Conservation (phyloP, 2,113 vertebrate species). For the Sorex araneus region DNA sequence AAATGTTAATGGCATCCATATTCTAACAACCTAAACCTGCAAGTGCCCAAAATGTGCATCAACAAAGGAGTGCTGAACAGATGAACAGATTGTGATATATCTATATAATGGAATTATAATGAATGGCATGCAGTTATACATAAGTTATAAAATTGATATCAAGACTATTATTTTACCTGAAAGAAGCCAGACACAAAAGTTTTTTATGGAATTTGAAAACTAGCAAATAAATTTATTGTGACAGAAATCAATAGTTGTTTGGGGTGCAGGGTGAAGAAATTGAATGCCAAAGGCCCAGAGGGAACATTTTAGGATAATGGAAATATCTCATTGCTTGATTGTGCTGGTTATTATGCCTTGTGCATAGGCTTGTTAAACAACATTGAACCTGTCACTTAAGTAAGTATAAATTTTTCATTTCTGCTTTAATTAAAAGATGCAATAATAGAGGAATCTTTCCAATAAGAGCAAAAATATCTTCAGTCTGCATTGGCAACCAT, state of each 20-base stretch:
- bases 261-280: not conserved
- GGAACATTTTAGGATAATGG: not conserved
- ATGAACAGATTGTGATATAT: no score
- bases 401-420: slow-evolving; percentile 15
- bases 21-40: no score
- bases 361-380: not conserved
- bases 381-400: not conserved
- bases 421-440: slow-evolving; percentile 13
- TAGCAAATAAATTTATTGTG: not conserved
- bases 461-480: no score
- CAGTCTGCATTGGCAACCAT: not conserved
- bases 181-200: not conserved
- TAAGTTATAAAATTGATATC: not conserved
- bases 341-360: not conserved
- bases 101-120: not conserved
- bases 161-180: not conserved
- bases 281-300: not conserved
- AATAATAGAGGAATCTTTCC: not conserved
- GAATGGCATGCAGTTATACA: not conserved
- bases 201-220: not conserved
- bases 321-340: not conserved
- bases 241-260: not conserved
- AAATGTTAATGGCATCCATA: no score
- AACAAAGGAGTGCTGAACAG: no score
- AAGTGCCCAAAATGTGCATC: no score